Evolutionary conservation across 1,140 invertebrate genomes (phyloP), one percentile per base, ranked within the genome.

Genomic region (Drosophila kepulauana): DNA sequence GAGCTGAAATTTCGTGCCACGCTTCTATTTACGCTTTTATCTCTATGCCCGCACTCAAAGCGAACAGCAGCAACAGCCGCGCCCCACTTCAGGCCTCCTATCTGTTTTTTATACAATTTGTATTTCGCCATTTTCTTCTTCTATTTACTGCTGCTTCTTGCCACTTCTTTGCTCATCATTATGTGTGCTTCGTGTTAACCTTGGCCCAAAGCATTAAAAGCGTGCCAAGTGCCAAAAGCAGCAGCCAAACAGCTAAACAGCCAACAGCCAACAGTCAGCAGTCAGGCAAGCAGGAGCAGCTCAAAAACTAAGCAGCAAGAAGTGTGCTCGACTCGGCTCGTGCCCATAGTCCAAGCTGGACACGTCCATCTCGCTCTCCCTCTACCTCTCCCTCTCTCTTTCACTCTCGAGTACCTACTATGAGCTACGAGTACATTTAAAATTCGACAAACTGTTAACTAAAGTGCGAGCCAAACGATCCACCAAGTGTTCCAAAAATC

Each of bases 21-120:
- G 65, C 74, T 88, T 88, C 85, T 88, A 88, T 88, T 89, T 89
- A 88, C 80, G 84, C 84, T 88, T 89, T 89, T 88, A 89, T 87
- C 84, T 82, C 56, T 70, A 59, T 82, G 79, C 65, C 78, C 67
- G n/a, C 81, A 77, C 75, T 80, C 63, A 64, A 35, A 54, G 51
- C 28, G 5, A 30, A 25, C 20, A 25, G 20, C 16, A 16, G 16
- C 20, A 25, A 25, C 11, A 43, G 43, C 41, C 61, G 25, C 16
- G 35, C 48, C 33, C 15, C 7, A 10, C 38, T n/a, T 5, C n/a
- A 5, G 13, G 5, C 33, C 64, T 41, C 13, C n/a, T 57, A 57
- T 35, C 61, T 48, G 11, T 78, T 77, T 73, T 89, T 84, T 84
- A 78, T 88, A 88, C 77, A 84, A 88, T 88, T 88, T 88, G 77